Evolutionary conservation across 2,888 invertebrate species (phyloP), one percentile per base, ranked within the genome.

Genomic region (Xiphydria camelus): DNA sequence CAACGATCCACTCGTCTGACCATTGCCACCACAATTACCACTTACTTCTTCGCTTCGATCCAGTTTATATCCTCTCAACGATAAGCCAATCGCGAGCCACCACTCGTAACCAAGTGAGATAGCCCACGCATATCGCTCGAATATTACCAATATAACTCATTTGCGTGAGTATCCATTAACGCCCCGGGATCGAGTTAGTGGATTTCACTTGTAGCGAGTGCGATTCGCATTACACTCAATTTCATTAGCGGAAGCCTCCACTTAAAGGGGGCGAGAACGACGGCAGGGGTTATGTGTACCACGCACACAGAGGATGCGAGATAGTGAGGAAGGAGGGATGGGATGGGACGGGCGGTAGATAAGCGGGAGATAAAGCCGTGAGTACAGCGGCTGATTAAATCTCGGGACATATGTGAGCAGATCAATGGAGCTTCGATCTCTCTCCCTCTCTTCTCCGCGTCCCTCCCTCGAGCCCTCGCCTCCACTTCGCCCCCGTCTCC

Each of bases 301-400:
- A 51, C 39, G 39, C 41, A 39, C 10, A 21, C 23, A 34, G 41
- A 15, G 22, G 26, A n/a, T n/a, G n/a, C 35, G 47, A 44, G 51
- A 40, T 57, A 53, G 51, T 45, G 51, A 53, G 53, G 54, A 55
- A 54, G 23, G 20, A 43, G 53, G 49, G 34, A 47, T 38, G 53
- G 34, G 45, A 45, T 43, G 50, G 53, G 44, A 15, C 10, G 36
- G 43, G 43, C 44, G 22, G 46, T 36, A 20, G 48, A 57, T 53
- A 61, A 61, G 55, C 57, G 60, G 61, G 54, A 67, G 65, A 72
- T 68, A 68, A 68, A 64, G 61, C 61, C 61, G 58, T 68, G 67
- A 73, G 73, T 69, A 71, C 61, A n/a, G n/a, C 49, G 65, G 59
- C 68, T 70, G 74, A 74, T 74, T 74, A 72, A 74, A 75, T 75